These are phyloP conservation scores for Oreochromis aureus DNA, from an alignment of 2,113 vertebrate genomes.

Conservation along the genomic window DNA sequence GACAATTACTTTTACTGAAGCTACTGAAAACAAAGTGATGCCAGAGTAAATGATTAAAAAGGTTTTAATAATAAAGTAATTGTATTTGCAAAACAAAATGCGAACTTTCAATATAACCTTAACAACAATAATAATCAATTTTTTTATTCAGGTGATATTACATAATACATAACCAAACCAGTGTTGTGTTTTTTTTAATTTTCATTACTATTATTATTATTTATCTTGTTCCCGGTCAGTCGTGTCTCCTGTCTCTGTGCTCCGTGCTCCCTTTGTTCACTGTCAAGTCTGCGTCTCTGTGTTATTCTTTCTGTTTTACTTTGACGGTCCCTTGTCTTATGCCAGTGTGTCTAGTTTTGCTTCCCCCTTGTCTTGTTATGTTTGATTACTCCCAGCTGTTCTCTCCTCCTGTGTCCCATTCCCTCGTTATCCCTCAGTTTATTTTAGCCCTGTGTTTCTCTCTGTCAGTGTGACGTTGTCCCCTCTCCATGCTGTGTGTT, in stretches of 20 bases:
- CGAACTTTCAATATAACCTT: neutral
- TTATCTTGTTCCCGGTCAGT: too few relatives aligned
- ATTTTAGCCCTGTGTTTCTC: neutral
- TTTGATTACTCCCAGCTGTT: neutral
- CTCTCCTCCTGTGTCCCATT: neutral
- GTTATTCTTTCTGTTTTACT: too few relatives aligned
- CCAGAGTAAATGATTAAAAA: neutral
- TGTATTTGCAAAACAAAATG: neutral
- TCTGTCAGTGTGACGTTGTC: rapidly evolving
- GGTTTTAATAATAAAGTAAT: neutral
- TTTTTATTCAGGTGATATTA: too few relatives aligned
- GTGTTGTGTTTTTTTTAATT: too few relatives aligned
- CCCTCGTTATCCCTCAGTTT: neutral
- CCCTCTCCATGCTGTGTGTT: neutral
- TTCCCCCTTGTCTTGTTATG: neutral
- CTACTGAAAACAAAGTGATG: neutral
- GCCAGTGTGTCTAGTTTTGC: neutral
- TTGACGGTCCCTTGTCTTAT: too few relatives aligned
- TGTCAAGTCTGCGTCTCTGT: too few relatives aligned
- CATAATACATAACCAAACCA: too few relatives aligned
- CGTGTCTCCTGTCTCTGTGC: too few relatives aligned
- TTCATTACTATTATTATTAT: too few relatives aligned
- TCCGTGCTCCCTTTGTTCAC: too few relatives aligned
- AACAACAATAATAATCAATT: neutral
- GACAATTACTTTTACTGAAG: neutral